Evolutionary conservation across 2,797 vertebrate species (phyloP), one percentile per base, ranked within the genome.

Genomic region (Tauraco hartlaubi): DNA sequence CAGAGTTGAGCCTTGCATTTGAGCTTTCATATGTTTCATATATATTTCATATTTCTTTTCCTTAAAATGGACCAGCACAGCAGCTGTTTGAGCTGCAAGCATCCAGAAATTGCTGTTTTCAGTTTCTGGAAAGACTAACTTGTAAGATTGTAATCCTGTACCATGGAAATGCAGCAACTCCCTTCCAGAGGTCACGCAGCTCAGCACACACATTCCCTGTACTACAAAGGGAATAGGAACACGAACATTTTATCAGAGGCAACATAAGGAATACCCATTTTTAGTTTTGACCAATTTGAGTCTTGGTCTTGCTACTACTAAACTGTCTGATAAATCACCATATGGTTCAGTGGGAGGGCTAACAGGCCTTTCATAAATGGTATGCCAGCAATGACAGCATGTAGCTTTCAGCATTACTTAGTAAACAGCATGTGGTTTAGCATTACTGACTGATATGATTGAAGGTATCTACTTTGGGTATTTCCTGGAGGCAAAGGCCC

Each of bases 261-360:
- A 80, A 52, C 25, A 46, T 15, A 74, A 95, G 62, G 39, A 88
- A 84, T 20, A 91, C 9, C 18, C 25, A 26, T 68, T 66, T 94
- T 77, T 62, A 93, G 22, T 68, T 62, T 91, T 72, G 64, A 92
- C 61, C 72, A 68, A 7, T 52, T 26, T 75, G 62, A 16, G 73
- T 73, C 82, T 88, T 76, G 80, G 71, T 86, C 80, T 66, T 88
- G 37, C 46, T 86, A 78, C 73, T 71, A 67, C 41, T 88, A 43
- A 92, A 88, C 51, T n/a, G 58, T 15, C 69, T 86, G 88, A 84
- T 76, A 84, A 90, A 81, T 56, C 39, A 79, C 55, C 73, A 69
- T 59, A 92, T 84, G 85, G 64, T 90, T 91, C 49, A 85, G 88
- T 80, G 71, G 91, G 74, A 96, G 68, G 62, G 87, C n/a, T 78